Base-by-base conservation (phyloP, 2,888 invertebrate genomes). In the Tipula helvola region DNA sequence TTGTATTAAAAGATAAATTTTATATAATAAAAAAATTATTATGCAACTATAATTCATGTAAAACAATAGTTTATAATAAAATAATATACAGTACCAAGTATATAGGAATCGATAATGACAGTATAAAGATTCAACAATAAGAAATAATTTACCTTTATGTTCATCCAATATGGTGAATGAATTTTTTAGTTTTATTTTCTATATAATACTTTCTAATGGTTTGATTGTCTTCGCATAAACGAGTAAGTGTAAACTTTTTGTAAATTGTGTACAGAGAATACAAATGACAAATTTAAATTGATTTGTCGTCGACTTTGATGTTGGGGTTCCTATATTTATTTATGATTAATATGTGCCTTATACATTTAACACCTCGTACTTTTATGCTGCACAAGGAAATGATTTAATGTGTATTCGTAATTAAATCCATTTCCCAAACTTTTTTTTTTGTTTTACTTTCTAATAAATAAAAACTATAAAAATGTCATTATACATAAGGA, bases 101-200 rank as follows among this genome's bases (percentile, higher is more conserved):
- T 71, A 71, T 71, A 71, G 10, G 71, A 71, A 71, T 71, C n/a
- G 71, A 3, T 71, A 71, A 71, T 71, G 71, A 71, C 71, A 71
- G 28, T 28, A 71, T 71, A 71, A 71, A 71, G 71, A 71, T 71
- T 71, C 71, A 71, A 71, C 71, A 71, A 71, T 71, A 71, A 71
- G 71, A 71, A 71, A 71, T 71, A 71, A 71, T 71, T 71, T 71
- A 71, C 71, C 71, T 71, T 71, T 71, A 71, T 71, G 71, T 71
- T 18, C 71, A 71, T 28, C 28, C 71, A 71, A 71, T 71, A 71
- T 71, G 71, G 71, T 16, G 28, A 28, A 28, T 16, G 28, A 28
- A 28, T 8, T 71, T 10, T 28, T 16, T 57, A 16, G 1, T 57
- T 57, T n/a, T 57, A 57, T 71, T 71, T 71, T 71, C 28, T 71